Evolutionary conservation across 2,797 vertebrate genomes (phyloP), one percentile per base, ranked within the genome.

Genomic region (Rhinichthys osculus): DNA sequence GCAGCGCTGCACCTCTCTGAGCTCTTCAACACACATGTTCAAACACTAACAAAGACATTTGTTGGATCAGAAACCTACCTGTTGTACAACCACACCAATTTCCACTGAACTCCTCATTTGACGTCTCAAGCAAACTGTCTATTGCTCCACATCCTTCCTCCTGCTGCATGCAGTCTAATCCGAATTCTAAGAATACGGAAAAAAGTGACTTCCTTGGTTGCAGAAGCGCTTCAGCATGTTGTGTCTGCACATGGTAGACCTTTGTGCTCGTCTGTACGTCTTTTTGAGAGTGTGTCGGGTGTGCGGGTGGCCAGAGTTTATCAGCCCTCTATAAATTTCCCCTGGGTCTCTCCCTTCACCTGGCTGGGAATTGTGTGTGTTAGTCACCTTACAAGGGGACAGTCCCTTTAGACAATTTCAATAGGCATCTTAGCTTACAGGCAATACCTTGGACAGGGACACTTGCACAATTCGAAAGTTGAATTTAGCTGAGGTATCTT

Each of bases 141-240:
- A 66, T 85, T 90, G 88, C 87, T 91, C 80, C 86, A 90, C 90
- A 91, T 92, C 91, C 92, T 93, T 92, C 92, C 91, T 92, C 85
- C 85, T 27, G 89, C 87, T 50, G 47, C 47, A 50, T 74, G 83
- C 71, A 79, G 83, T 87, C 50, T 78, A 83, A 69, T 78, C 78
- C 82, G 82, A 92, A 85, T 92, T 92, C 92, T 92, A 87, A 92
- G 92, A 92, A 92, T 88, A 89, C 73, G 87, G 81, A 86, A 85
- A 87, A 88, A 86, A 84, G 47, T 17, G 64, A 92, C 92, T 92
- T 92, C 92, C 92, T 92, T 54, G 73, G 79, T 85, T 44, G 19
- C 59, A 85, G 87, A 85, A 78, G 42, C 84, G 66, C 62, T 62
- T 72, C 54, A 74, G 71, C 19, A 1, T 30, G 19, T 40, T 1